A percentile compares a stretch with the other conserved stretches of the same genome.
Evolutionary conservation across 2,797 vertebrate genomes (phyloP).

Genomic region (Muscicapa striata): DNA sequence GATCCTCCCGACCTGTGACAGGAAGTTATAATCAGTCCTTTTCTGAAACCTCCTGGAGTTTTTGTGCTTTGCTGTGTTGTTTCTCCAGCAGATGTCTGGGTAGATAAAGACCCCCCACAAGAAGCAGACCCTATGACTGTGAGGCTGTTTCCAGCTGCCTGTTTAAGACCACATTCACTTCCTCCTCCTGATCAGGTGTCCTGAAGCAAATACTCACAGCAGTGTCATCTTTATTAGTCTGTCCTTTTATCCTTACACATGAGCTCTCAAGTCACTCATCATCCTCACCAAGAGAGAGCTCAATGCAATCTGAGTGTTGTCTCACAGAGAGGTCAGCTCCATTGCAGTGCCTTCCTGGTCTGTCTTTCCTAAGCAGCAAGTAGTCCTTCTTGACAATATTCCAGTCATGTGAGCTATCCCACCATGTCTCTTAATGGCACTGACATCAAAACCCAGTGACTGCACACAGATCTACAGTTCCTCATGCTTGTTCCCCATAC

Average conservation of each 20-base stretch:
- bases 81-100: accelerated
- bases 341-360: neutral
- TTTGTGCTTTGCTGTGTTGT: neutral
- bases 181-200: neutral
- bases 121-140: neutral
- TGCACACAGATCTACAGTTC: neutral
- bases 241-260: neutral
- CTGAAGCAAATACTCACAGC: neutral
- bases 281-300: neutral
- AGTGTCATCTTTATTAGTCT: neutral
- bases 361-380: neutral
- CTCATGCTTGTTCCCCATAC: neutral
- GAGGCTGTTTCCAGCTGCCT: neutral
- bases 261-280: neutral
- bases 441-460: neutral
- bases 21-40: neutral
- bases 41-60: neutral
- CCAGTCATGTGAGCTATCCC: neutral
- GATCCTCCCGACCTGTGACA: neutral
- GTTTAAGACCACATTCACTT: neutral
- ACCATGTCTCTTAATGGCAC: neutral
- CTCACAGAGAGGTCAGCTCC: neutral
- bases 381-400: neutral
- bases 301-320: neutral
- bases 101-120: neutral